Conservation (phyloP, 2,888 invertebrate genomes). For the Anagyrus pseudococci region DNA sequence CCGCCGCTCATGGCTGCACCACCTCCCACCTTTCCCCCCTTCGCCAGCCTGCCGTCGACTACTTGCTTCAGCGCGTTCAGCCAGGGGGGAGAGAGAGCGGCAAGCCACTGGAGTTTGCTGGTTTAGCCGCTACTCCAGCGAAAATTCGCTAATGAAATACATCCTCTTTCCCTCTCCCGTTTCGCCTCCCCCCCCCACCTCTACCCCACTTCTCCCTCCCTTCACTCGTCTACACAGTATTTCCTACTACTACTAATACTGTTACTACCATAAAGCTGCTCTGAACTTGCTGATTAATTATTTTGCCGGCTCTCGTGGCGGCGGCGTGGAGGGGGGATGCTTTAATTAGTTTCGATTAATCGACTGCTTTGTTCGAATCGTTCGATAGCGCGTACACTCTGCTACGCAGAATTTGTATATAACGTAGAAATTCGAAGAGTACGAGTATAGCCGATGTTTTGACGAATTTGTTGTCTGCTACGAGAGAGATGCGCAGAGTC, state of each 20-base stretch:
- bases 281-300: slow-evolving; percentile 36
- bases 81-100: background rate
- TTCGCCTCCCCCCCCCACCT: slow-evolving; percentile 32
- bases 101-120: slow-evolving; percentile 24
- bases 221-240: too few relatives aligned
- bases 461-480: too few relatives aligned
- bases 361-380: slow-evolving; percentile 16
- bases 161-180: slow-evolving; percentile 15
- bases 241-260: too few relatives aligned
- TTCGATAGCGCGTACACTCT: background rate
- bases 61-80: background rate
- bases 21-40: background rate
- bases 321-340: too few relatives aligned
- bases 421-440: too few relatives aligned
- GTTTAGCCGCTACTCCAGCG: slow-evolving; percentile 25
- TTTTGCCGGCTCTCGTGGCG: slow-evolving; percentile 14
- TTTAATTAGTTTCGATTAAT: slow-evolving; percentile 32
- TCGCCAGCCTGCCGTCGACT: background rate
- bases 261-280: too few relatives aligned
- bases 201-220: too few relatives aligned
- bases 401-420: too few relatives aligned
- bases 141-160: slow-evolving; percentile 35
- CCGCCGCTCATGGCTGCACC: background rate
- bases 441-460: too few relatives aligned
- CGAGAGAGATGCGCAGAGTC: too few relatives aligned